Evolutionary conservation across 2,113 vertebrate species (phyloP), one percentile per base, ranked within the genome.

Genomic region (Eidolon helvum): DNA sequence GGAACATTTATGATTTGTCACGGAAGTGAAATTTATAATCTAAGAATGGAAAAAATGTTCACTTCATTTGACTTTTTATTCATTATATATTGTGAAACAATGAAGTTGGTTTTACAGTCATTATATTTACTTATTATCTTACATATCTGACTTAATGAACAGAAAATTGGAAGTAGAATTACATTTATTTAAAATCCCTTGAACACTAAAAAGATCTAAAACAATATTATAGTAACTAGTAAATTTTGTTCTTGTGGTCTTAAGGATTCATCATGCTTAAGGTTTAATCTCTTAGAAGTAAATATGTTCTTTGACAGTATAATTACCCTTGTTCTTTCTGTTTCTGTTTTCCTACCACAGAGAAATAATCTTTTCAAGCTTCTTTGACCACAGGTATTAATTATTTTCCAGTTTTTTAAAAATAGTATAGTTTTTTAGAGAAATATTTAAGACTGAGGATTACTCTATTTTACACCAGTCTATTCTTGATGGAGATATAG

Each of bases 21-120:
- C 89, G 7, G 38, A 77, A 95, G 18, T 96, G 0, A 43, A 93
- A 85, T 97, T 95, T 91, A 38, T 97, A 96, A 83, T 97, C 8
- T 87, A 48, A 96, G 24, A 85, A 90, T 55, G 19, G 72, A 90
- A 40, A 90, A 71, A 30, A 30, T 15, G 8, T 14, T 35, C 0
- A 69, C 57, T 80, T 90, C 61, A 33, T 5, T 95, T 97, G 15
- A 68, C 80, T 78, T 97, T 95, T 89, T 15, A 55, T 71, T 93
- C 18, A 90, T 11, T 90, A 28, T 78, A 26, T 92, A 48, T 79
- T 93, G 50, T 88, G 33, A 68, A 83, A 78, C n/a, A 96, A 33
- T 63, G 9, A 82, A 90, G 61, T 75, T 93, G 26, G 11, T 65
- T 97, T 85, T 93, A 50, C 1, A 88, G 21, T 94, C n/a, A 26